Evolutionary conservation across 2,888 invertebrate species (phyloP).

Genomic region (Tillus elongatus): DNA sequence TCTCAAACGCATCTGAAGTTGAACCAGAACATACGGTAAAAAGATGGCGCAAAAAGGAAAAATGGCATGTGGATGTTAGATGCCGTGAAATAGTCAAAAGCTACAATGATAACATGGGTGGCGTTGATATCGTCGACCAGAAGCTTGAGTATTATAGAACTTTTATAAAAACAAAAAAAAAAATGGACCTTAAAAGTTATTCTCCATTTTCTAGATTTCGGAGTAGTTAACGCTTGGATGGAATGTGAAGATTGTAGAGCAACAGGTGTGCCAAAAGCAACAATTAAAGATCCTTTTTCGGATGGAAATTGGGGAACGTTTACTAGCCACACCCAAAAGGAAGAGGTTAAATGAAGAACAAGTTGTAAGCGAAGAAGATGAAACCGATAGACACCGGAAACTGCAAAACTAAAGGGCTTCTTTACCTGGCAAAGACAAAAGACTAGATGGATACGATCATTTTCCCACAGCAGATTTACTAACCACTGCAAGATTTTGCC

Average conservation of each 20-base stretch:
- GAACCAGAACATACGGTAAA: slow-evolving; percentile 8
- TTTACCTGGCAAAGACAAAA: too few species aligned
- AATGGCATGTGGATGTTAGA: slow-evolving; percentile 4
- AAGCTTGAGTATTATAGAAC: neutral
- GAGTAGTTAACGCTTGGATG: too few species aligned
- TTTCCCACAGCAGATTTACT: too few species aligned
- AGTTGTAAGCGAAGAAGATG: neutral
- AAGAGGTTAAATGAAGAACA: slow-evolving; percentile 1
- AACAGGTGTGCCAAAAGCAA: slow-evolving; percentile 1
- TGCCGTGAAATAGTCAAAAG: slow-evolving; percentile 7
- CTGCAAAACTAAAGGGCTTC: slow-evolving; percentile 5
- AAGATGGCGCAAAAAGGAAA: slow-evolving; percentile 7
- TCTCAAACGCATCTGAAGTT: slow-evolving; percentile 7
- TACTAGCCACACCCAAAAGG: too few species aligned
- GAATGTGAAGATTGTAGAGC: neutral
- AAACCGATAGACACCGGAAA: too few species aligned
- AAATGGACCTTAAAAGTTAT: too few species aligned
- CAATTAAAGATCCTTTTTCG: slow-evolving; percentile 6
- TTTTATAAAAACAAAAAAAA: neutral
- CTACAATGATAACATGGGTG: slow-evolving; percentile 7
- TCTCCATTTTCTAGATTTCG: too few species aligned
- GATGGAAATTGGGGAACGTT: slow-evolving; percentile 1
- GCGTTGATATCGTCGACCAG: slow-evolving; percentile 4
- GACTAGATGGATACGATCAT: too few species aligned
- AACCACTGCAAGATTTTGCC: too few species aligned